phyloP scores from a whole-genome alignment of 2,888 invertebrate genomes.

The Pristionchus exspectatus region DNA sequence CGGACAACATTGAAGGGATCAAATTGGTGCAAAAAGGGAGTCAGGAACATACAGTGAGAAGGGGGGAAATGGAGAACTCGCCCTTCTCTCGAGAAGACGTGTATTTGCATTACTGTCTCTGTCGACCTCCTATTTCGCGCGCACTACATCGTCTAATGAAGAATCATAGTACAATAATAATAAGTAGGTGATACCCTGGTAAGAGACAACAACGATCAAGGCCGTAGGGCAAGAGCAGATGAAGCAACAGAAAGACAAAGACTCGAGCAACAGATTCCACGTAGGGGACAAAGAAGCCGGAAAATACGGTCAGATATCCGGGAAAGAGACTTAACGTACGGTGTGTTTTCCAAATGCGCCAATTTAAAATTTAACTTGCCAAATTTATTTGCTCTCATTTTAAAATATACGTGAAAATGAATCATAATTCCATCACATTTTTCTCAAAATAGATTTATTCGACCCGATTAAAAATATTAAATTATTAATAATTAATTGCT shows the following conservation, averaged over 20 bases:
- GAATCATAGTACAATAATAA: neutral
- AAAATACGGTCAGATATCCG: neutral
- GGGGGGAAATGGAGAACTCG: neutral
- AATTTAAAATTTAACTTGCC: too few relatives aligned
- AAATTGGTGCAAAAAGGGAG: neutral
- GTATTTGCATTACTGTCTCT: slow-evolving; percentile 21
- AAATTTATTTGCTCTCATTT: too few relatives aligned
- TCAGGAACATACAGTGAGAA: slow-evolving; percentile 5
- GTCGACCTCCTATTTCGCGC: neutral
- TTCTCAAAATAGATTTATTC: too few relatives aligned
- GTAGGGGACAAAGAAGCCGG: neutral
- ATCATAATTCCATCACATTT: too few relatives aligned
- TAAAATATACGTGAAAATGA: too few relatives aligned
- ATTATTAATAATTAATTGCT: too few relatives aligned
- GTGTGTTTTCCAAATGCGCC: too few relatives aligned
- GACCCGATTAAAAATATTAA: too few relatives aligned
- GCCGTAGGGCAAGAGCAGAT: too few relatives aligned
- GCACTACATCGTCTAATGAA: neutral
- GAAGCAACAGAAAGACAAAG: neutral
- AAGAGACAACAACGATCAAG: too few relatives aligned
- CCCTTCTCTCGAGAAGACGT: neutral
- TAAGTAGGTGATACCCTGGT: neutral
- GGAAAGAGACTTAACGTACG: neutral
- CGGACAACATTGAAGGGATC: neutral
- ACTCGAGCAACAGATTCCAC: neutral